phyloP scores from a whole-genome alignment of 1,140 invertebrate genomes.

The Lanistes nyassanus region DNA sequence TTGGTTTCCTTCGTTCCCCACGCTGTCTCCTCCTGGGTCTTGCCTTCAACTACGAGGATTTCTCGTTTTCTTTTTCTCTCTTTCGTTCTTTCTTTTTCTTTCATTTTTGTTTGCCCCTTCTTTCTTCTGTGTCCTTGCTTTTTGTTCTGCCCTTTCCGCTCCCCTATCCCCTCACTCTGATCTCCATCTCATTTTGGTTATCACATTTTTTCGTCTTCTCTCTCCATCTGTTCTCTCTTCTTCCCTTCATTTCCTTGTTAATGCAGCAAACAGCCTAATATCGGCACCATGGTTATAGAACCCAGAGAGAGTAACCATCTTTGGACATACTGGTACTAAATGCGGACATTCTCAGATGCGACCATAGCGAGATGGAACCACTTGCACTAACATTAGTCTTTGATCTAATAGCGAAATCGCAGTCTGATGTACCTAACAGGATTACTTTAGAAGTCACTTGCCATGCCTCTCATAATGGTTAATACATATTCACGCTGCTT shows the following conservation, averaged over 20 bases:
- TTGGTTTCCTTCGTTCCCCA: not conserved
- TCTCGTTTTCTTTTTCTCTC: not conserved
- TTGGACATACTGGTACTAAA: too few species aligned
- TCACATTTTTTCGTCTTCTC: constrained; percentile 14
- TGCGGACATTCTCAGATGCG: too few species aligned
- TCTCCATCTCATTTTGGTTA: constrained; percentile 20
- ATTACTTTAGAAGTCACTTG: not conserved
- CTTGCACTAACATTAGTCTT: too few species aligned
- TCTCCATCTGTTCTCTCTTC: constrained; percentile 7
- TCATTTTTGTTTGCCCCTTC: not conserved
- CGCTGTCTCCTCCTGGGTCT: not conserved
- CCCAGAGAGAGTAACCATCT: too few species aligned
- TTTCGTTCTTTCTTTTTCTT: not conserved
- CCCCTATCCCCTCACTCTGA: not conserved
- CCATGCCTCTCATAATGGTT: too few species aligned
- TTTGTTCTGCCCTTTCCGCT: not conserved
- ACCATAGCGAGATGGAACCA: too few species aligned
- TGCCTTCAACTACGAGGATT: too few species aligned
- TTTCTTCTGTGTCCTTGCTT: not conserved
- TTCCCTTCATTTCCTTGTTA: constrained; percentile 11
- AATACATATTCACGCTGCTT: not conserved
- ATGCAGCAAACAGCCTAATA: too few species aligned
- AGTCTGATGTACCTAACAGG: not conserved
- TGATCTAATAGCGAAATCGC: too few species aligned
- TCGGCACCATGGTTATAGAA: too few species aligned